A percentile compares a stretch with the other conserved stretches of the same genome.
phyloP scores from a whole-genome alignment of 2,113 vertebrate genomes.

The Cyanoramphus novaezelandiae region DNA sequence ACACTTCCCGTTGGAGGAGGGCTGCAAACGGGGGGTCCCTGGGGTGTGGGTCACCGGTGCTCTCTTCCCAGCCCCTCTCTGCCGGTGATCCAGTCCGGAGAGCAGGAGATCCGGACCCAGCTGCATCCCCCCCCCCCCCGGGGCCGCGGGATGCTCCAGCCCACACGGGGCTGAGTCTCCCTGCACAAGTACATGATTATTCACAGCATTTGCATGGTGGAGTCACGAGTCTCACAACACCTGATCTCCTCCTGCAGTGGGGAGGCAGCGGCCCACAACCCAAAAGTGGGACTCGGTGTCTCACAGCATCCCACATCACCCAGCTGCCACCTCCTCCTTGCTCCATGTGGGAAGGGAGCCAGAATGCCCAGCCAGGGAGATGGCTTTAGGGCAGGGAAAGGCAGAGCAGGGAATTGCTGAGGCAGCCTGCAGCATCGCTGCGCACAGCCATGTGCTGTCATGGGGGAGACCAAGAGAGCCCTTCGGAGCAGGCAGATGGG shows the following conservation, averaged over 20 bases:
- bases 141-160: slow-evolving; percentile 39
- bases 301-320: slow-evolving; percentile 55
- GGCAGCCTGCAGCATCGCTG: neutral
- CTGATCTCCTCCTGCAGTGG: slow-evolving; percentile 58
- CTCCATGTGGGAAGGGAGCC: neutral
- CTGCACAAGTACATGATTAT: slow-evolving; percentile 55
- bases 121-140: neutral
- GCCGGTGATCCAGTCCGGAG: neutral
- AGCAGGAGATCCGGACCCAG: neutral
- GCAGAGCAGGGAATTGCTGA: neutral
- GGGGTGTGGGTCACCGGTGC: accelerated
- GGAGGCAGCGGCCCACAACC: slow-evolving; percentile 54
- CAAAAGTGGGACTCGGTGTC: slow-evolving; percentile 48
- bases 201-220: slow-evolving; percentile 60
- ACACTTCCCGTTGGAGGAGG: neutral
- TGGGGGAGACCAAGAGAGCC: neutral
- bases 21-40: accelerated
- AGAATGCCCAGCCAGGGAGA: neutral
- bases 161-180: slow-evolving; percentile 41
- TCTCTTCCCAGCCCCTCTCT: neutral
- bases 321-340: slow-evolving; percentile 44
- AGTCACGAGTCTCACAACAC: slow-evolving; percentile 65
- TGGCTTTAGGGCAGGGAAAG: neutral
- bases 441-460: neutral
- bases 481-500: slow-evolving; percentile 11